A percentile compares a stretch with the other conserved stretches of the same genome.
Evolutionary conservation across 64 coral and sea anemone genomes (phyloP).

Genomic region (Platygyra sinensis): DNA sequence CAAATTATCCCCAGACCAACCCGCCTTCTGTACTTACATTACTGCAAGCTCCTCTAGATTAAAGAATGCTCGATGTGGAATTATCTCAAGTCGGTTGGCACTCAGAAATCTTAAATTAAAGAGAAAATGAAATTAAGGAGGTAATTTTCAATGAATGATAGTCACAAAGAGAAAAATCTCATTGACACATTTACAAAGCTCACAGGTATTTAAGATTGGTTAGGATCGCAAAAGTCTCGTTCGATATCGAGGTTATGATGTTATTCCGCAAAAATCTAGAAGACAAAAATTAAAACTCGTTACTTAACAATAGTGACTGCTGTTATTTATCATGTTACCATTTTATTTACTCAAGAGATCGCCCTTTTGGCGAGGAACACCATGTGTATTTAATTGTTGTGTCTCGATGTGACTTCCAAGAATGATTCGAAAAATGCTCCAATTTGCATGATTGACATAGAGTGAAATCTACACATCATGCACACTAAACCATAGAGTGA

Average conservation of each 20-base stretch:
- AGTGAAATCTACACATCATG: no score
- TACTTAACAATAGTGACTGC: neutral
- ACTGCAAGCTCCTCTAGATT: neutral
- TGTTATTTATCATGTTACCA: no score
- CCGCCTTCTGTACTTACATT: neutral
- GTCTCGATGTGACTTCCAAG: no score
- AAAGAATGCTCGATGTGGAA: neutral
- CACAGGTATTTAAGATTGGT: neutral
- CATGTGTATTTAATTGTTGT: no score
- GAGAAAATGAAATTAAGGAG: neutral
- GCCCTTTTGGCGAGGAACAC: no score
- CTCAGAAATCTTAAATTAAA: neutral
- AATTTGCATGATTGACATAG: no score
- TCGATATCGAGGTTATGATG: neutral
- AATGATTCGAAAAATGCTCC: no score
- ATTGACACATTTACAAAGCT: neutral
- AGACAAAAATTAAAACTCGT: neutral
- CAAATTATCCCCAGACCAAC: neutral
- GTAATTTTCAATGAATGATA: neutral
- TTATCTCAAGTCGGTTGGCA: neutral
- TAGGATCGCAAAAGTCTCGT: neutral
- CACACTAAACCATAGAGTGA: no score
- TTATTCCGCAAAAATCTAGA: slow-evolving; percentile 7
- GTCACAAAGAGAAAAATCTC: neutral
- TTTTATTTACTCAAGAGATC: no score